These are phyloP conservation scores for Bombylius major DNA, from an alignment of 2,888 invertebrate genomes.

Conservation along the genomic window DNA sequence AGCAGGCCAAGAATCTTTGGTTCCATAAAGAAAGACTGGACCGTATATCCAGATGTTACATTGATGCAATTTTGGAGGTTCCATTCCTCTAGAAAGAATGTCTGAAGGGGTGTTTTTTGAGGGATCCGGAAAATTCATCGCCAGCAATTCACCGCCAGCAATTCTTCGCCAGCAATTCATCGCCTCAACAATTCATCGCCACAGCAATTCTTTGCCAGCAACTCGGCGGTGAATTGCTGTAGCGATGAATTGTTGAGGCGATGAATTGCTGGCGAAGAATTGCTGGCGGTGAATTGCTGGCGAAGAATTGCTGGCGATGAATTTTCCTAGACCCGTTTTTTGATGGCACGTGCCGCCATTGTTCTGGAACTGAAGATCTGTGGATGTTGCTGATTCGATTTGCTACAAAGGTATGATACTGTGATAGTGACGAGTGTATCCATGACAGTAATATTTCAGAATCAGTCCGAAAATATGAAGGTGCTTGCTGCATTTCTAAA, in stretches of 20 bases:
- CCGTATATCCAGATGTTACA: conserved; percentile 14
- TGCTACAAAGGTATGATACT: conserved; percentile 16
- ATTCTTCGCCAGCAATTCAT: no score
- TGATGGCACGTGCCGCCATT: neutral
- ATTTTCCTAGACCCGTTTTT: no score
- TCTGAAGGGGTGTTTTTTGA: neutral
- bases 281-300: no score
- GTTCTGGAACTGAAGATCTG: neutral
- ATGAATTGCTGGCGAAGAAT: no score
- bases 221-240: no score
- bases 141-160: no score
- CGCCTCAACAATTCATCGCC: no score
- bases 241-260: no score
- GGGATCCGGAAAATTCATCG: no score
- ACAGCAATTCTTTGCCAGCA: no score
- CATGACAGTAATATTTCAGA: conserved; percentile 9
- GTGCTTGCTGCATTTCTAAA: neutral
- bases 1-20: neutral
- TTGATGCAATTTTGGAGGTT: conserved; percentile 4
- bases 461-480: conserved; percentile 14
- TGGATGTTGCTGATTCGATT: conserved; percentile 23
- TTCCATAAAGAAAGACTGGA: conserved; percentile 3
- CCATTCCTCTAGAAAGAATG: conserved; percentile 11
- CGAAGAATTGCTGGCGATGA: no score
- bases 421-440: conserved; percentile 4